phyloP scores from a whole-genome alignment of 2,888 invertebrate genomes.

The Athripsodes cinereus region DNA sequence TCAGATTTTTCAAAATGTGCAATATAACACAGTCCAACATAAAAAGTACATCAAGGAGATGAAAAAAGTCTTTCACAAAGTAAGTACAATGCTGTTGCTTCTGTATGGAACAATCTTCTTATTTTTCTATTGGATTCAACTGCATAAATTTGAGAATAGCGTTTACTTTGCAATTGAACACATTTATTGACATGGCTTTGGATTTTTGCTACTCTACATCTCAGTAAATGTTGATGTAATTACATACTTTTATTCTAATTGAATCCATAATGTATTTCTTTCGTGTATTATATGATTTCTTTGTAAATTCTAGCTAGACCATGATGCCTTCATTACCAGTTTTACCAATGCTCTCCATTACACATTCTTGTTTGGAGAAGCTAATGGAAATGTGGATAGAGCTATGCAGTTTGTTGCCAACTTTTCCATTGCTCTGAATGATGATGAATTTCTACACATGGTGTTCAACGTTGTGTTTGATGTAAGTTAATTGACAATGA shows the following conservation, averaged over 20 bases:
- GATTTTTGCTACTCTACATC: too few species aligned
- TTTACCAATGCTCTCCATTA: constrained; percentile 60
- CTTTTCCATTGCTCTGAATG: constrained; percentile 58
- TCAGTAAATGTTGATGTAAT: background rate
- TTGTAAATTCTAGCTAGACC: constrained; percentile 41
- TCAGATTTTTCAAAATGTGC: constrained; percentile 57
- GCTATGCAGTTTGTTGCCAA: constrained; percentile 66
- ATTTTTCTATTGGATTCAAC: too few species aligned
- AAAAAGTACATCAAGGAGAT: constrained; percentile 58
- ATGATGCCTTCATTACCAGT: constrained; percentile 54
- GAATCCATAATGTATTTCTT: background rate
- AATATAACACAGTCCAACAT: constrained; percentile 59
- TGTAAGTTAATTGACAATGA: too few species aligned
- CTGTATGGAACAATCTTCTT: too few species aligned
- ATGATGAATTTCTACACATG: constrained; percentile 51
- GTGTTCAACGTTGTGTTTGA: constrained; percentile 58
- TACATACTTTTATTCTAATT: background rate
- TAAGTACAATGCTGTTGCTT: constrained; percentile 35
- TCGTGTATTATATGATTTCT: background rate
- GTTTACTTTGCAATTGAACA: too few species aligned
- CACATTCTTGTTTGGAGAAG: constrained; percentile 60
- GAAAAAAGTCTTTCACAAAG: constrained; percentile 56
- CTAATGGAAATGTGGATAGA: constrained; percentile 61
- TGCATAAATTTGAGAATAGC: too few species aligned
- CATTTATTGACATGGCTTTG: too few species aligned